These are phyloP conservation scores for Himantopus leucocephalus DNA, from an alignment of 2,113 vertebrate species.

Conservation along the genomic window DNA sequence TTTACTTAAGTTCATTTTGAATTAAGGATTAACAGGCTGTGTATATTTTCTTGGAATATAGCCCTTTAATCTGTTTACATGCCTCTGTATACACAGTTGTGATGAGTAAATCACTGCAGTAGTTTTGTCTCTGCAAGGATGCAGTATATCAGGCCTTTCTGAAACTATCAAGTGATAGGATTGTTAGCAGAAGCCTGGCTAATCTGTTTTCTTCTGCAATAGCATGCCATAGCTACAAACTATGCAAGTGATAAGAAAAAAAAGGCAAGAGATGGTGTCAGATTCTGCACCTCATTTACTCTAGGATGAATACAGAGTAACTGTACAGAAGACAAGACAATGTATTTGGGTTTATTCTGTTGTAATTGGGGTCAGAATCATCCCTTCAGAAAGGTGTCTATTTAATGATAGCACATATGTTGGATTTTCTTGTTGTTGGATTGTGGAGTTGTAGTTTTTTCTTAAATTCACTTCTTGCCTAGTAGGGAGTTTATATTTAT, in stretches of 20 bases:
- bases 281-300: neutral
- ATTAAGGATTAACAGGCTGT: neutral
- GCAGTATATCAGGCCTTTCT: neutral
- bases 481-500: neutral
- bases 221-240: neutral
- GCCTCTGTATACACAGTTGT: neutral
- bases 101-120: neutral
- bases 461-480: neutral
- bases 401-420: neutral
- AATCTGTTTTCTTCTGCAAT: neutral
- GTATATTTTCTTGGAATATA: neutral
- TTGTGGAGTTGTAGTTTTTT: neutral
- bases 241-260: neutral
- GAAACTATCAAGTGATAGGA: neutral
- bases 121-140: neutral
- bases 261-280: neutral
- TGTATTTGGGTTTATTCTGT: neutral
- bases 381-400: neutral
- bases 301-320: neutral
- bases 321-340: neutral
- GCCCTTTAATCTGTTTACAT: neutral
- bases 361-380: neutral
- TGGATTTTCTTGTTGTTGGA: neutral
- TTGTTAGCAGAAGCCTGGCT: neutral
- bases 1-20: neutral